Base-by-base conservation (phyloP, 2,888 invertebrate species). In the Rhagonycha fulva region DNA sequence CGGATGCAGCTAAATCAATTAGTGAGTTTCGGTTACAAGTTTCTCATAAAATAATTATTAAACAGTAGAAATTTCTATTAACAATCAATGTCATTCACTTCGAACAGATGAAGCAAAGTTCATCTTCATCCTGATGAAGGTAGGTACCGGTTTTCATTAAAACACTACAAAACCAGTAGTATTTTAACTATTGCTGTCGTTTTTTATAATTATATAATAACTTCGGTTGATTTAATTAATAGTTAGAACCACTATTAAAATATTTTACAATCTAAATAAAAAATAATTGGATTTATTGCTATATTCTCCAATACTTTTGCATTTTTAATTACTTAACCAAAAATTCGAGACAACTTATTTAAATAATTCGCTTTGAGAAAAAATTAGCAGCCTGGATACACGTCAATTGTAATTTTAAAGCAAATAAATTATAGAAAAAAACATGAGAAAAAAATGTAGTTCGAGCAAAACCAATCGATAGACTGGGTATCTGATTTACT, bases 71-170 rank as follows among this genome's bases (percentile, higher is more conserved):
- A 76, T 71, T 71, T 73, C 47, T 74, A 72, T 61, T 28, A 73
- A 73, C 69, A 78, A 78, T 76, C 76, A 78, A 69, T 78, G 77
- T 75, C 75, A 75, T 77, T 77, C 75, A 72, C 70, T 61, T 75
- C 14, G 62, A 61, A 70, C 66, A 62, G 28, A 62, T 73, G 61
- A 68, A 66, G 47, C 28, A 5, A 63, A 75, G 72, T 63, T 75
- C 69, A 76, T 70, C 72, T 63, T 75, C 69, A 76, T 70, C 72
- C 76, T 63, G 62, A 30, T 67, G 72, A 28, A 32, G 62, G 26
- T 68, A 71, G 68, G 14, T 68, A 76, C 76, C 76, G 72, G 76
- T 76, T 76, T 70, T 76, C 67, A 76, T 72, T 75, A 75, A 68
- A 72, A 72, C 70, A 72, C 72, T 75, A 72, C 14, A 75, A 75